A percentile compares a stretch with the other conserved stretches of the same genome.
Conservation (phyloP, 2,113 vertebrate genomes). For the Rhea pennata region DNA sequence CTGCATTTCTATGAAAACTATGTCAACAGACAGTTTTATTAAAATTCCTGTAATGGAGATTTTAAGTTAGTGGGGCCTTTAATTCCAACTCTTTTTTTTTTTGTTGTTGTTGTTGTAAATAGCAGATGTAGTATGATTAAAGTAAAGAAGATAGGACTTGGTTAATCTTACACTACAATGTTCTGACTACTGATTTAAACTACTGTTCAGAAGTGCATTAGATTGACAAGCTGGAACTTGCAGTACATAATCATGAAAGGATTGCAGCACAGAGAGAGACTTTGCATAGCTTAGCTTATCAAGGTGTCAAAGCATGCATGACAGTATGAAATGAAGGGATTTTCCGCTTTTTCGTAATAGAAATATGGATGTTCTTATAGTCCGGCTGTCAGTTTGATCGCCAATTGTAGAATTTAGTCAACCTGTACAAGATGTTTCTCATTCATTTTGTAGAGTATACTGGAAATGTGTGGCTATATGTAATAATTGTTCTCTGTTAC, state of each 20-base stretch:
- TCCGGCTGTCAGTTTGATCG: not conserved
- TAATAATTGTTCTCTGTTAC: not conserved
- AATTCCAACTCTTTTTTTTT: not conserved
- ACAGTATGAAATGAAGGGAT: not conserved
- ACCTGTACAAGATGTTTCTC: not conserved
- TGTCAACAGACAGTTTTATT: not conserved
- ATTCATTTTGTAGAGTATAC: not conserved
- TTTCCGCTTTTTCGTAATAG: not conserved
- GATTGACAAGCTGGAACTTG: not conserved
- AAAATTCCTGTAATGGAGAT: not conserved
- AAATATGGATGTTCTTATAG: not conserved
- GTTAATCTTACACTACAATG: rapidly evolving
- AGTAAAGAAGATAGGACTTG: not conserved
- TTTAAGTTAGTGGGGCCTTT: not conserved
- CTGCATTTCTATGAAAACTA: not conserved
- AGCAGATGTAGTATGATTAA: not conserved
- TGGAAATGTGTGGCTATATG: rapidly evolving
- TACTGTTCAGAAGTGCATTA: not conserved
- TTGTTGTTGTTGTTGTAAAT: not conserved
- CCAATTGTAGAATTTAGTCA: not conserved
- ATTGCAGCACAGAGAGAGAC: not conserved
- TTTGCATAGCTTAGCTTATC: not conserved
- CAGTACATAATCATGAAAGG: not conserved
- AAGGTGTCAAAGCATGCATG: not conserved
- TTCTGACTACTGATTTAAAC: not conserved